phyloP scores from a whole-genome alignment of 2,113 vertebrate species.

The Burhinus oedicnemus region DNA sequence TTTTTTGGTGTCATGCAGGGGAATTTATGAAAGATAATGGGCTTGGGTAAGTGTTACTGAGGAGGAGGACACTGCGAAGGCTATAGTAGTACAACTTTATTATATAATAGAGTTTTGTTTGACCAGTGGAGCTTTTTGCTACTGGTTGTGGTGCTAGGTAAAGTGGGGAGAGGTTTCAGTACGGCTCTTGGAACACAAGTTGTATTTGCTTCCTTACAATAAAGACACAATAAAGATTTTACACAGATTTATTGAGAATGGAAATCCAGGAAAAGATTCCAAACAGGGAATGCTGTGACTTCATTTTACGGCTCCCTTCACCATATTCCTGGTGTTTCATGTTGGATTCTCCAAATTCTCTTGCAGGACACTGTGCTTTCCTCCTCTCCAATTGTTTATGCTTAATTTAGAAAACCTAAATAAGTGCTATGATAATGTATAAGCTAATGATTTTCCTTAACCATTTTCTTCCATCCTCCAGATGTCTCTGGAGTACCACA shows the following conservation, averaged over 20 bases:
- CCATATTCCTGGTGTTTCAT: neutral
- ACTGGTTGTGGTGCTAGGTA: neutral
- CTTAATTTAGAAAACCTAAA: neutral
- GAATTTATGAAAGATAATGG: neutral
- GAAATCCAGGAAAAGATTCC: neutral
- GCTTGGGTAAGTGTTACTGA: neutral
- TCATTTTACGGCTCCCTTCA: neutral
- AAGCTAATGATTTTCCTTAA: conserved; percentile 18
- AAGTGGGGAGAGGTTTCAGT: neutral
- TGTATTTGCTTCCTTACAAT: neutral
- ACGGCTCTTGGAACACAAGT: neutral
- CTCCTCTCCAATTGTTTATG: neutral
- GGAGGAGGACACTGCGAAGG: neutral
- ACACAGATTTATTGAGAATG: neutral
- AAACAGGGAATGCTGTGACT: neutral
- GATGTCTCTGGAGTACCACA: neutral
- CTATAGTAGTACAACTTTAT: neutral
- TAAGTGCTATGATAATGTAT: neutral
- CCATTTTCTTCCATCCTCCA: neutral
- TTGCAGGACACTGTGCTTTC: neutral
- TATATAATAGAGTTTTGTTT: neutral
- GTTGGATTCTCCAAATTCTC: neutral
- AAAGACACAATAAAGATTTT: neutral
- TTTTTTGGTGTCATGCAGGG: neutral
- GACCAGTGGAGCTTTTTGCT: neutral